Evolutionary conservation across 2,888 invertebrate genomes (phyloP).

Genomic region (Periphyllus acericola): DNA sequence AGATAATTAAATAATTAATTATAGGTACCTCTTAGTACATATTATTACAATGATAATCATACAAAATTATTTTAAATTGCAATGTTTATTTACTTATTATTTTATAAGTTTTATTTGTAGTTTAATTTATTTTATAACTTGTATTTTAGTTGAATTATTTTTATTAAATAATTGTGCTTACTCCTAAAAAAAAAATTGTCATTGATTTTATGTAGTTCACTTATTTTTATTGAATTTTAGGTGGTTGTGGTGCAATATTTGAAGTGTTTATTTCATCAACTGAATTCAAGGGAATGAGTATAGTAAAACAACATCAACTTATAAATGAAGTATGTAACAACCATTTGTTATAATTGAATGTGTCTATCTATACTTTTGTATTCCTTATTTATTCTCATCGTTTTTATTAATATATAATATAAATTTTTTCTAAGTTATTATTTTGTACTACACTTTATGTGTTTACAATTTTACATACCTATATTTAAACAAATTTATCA

Average conservation of each 20-base stretch:
- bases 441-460: not conserved
- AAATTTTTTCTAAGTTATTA: not conserved
- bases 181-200: not conserved
- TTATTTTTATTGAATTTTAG: slow-evolving; percentile 67
- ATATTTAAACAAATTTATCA: too few relatives aligned
- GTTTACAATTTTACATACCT: too few relatives aligned
- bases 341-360: not conserved
- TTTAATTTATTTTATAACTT: too few relatives aligned
- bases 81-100: not conserved
- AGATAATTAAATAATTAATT: too few relatives aligned
- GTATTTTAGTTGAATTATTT: too few relatives aligned
- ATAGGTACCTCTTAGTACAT: too few relatives aligned
- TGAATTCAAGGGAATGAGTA: slow-evolving; percentile 77
- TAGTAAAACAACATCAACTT: slow-evolving; percentile 79
- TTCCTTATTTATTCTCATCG: not conserved
- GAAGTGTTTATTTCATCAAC: slow-evolving; percentile 76
- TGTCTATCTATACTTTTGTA: not conserved
- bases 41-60: too few relatives aligned
- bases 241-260: slow-evolving; percentile 86
- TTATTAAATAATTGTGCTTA: not conserved
- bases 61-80: too few relatives aligned
- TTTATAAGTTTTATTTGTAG: not conserved
- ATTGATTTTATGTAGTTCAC: not conserved
- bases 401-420: too few relatives aligned
- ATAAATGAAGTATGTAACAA: slow-evolving; percentile 72